Evolutionary conservation across 2,113 vertebrate species (phyloP), one percentile per base, ranked within the genome.

Genomic region (Python bivittatus): DNA sequence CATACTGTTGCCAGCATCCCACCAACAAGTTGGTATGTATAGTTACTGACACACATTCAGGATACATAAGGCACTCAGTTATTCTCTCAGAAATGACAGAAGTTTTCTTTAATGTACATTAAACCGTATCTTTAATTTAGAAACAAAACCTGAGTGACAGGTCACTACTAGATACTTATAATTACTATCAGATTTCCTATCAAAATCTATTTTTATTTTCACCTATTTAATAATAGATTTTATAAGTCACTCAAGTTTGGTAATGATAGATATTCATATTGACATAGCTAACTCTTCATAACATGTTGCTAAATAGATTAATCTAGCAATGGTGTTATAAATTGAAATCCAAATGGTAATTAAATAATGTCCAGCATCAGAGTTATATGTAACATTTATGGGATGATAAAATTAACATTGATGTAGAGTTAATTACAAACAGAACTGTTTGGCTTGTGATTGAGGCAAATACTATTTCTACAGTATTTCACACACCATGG

Each of bases 351-450:
- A 61, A 61, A 89, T 93, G 94, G 91, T 64, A 96, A 96, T 1
- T 89, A 92, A 92, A 88, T 52, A 85, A 64, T 64, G 61, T 64
- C 17, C 57, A 53, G 33, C 22, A 89, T 61, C 44, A 60, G 29
- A 84, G 33, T 89, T 61, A 84, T 88, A 20, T 91, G 90, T 94
- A 95, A 94, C 88, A 93, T 93, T 33, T 87, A 95, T 90, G 88
- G 90, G 48, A 95, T 84, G 85, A 93, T 92, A 93, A 92, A 95
- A 96, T 96, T 95, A 96, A 93, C 90, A 90, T 29, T 84, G 93
- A 85, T 64, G 91, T 61, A 85, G 72, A 83, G 95, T 96, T 98
- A 97, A 98, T 97, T 97, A 95, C 92, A 97, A 97, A 96, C 98
- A 98, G 97, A 94, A 94, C 94, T 92, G 90, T 96, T 94, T 92